These are phyloP conservation scores for Catostomus latipinnis DNA, from an alignment of 2,797 vertebrate species.

Conservation along the genomic window DNA sequence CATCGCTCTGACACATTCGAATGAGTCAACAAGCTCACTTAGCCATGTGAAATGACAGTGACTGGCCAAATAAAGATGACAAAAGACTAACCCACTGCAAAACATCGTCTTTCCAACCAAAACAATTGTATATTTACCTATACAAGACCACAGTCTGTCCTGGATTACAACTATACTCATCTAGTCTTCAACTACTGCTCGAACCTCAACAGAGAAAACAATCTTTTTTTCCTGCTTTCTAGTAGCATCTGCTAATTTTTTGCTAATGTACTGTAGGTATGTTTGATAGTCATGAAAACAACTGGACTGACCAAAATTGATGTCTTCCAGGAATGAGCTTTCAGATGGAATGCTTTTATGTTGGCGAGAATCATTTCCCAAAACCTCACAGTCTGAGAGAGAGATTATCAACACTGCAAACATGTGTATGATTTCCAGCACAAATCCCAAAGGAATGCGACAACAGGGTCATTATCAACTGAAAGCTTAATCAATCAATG, in stretches of 20 bases:
- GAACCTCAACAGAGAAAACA: not conserved
- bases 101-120: not conserved
- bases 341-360: conserved; percentile 7
- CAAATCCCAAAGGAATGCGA: conserved; percentile 10
- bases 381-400: conserved; percentile 65
- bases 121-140: conserved; percentile 1
- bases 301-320: not conserved
- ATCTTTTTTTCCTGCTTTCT: not conserved
- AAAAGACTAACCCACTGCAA: not conserved
- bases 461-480: conserved; percentile 36
- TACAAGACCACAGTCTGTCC: not conserved
- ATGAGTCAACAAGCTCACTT: conserved; percentile 13
- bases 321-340: not conserved
- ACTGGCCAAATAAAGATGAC: not conserved
- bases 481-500: conserved; percentile 45
- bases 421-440: not conserved
- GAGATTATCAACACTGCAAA: conserved; percentile 58
- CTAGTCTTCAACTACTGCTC: not conserved
- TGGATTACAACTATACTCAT: not conserved
- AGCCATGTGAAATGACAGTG: not conserved
- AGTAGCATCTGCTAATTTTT: not conserved
- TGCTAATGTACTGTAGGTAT: not conserved
- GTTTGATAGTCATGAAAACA: not conserved
- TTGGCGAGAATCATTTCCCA: conserved; percentile 63
- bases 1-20: not conserved